Base-by-base conservation (phyloP, 2,113 vertebrate genomes). In the Zingel zingel region DNA sequence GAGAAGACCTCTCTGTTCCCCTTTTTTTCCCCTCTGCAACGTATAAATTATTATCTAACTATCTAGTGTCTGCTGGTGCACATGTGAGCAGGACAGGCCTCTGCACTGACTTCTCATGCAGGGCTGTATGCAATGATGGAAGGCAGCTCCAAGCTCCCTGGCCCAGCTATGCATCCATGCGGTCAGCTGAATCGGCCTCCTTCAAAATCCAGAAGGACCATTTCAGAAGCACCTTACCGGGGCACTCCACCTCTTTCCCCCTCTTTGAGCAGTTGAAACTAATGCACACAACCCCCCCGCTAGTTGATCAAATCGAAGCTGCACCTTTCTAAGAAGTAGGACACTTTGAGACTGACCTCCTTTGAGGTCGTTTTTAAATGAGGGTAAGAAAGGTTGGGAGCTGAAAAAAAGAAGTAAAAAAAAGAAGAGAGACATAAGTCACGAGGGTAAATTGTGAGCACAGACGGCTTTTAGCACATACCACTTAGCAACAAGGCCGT, bases 401-500 rank as follows among this genome's bases (percentile, higher is more conserved):
- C 1, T 23, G 36, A 10, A 19, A 18, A 51, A 63, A 67, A 57
- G 2, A 65, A 47, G 33, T 27, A 12, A 53, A 23, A 54, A 56
- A 56, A 7, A 27, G 15, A 39, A 77, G 58, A 59, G 33, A 70
- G n/a, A 51, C 8, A 27, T 1, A 39, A 65, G 58, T 74, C 79
- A 65, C 27, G 2, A 6, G 51, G 59, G 77, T 88, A 81, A 84
- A 85, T 51, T 53, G 72, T 61, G 84, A 78, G 75, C 69, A 45
- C 54, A 39, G 61, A 63, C 72, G 50, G 69, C 81, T 89, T 92
- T 90, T 86, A 93, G 72, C 77, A 53, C 66, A 56, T 39, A 43
- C 61, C 85, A 88, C 86, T 92, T 92, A 90, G 83, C 89, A 79
- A 64, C 62, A n/a, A 74, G 50, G 83, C 81, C 25, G 45, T 88